Evolutionary conservation across 2,797 vertebrate species (phyloP).

Genomic region (Forpus xanthops): DNA sequence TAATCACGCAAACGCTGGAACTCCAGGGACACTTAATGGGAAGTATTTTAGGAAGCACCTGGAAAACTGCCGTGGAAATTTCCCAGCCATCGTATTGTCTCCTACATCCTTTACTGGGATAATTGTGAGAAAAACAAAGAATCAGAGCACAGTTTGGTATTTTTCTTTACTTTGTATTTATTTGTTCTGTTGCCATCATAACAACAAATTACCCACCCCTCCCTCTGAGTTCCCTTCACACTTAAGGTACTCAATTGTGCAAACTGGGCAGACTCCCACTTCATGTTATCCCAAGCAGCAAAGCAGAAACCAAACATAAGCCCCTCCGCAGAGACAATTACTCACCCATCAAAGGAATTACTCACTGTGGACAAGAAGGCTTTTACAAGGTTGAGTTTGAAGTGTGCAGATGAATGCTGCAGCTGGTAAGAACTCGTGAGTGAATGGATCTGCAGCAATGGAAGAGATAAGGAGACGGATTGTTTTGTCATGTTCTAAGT

Average conservation of each 20-base stretch:
- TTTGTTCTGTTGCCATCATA: slow-evolving; percentile 5
- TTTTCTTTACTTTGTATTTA: not conserved
- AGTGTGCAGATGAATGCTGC: not conserved
- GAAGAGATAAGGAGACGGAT: not conserved
- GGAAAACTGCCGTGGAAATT: slow-evolving; percentile 13
- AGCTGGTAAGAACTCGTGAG: slow-evolving; percentile 26
- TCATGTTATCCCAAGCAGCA: not conserved
- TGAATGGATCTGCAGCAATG: not conserved
- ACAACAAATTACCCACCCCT: not conserved
- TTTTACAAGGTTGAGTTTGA: slow-evolving; percentile 16
- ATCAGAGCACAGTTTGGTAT: not conserved
- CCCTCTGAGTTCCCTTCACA: not conserved
- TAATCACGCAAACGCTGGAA: not conserved
- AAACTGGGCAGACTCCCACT: not conserved
- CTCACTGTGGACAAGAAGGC: not conserved
- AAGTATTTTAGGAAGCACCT: slow-evolving; percentile 49
- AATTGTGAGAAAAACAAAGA: not conserved
- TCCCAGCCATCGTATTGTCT: not conserved
- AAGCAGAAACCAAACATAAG: not conserved
- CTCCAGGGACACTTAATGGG: slow-evolving; percentile 10
- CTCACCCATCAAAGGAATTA: slow-evolving; percentile 19
- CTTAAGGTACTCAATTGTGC: not conserved
- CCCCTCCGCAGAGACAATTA: slow-evolving; percentile 15
- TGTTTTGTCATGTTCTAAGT: not conserved
- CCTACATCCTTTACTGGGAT: not conserved